phyloP scores from a whole-genome alignment of 1,140 invertebrate genomes.

The Ylistrum balloti region DNA sequence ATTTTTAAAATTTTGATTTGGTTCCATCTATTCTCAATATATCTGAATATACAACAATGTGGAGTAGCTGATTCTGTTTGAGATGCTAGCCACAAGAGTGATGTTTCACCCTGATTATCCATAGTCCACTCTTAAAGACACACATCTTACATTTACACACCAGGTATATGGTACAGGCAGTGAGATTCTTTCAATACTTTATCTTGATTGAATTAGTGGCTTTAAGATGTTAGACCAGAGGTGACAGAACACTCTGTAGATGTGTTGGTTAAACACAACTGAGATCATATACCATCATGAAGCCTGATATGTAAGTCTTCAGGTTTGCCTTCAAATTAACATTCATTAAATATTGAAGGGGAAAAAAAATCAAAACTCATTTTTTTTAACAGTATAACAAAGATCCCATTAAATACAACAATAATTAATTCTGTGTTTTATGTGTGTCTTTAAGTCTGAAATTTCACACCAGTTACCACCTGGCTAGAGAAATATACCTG shows the following conservation, averaged over 20 bases:
- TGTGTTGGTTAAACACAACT: no score
- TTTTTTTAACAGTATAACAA: neutral
- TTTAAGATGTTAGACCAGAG: no score
- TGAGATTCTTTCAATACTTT: no score
- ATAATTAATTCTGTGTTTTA: neutral
- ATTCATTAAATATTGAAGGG: neutral
- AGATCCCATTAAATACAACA: neutral
- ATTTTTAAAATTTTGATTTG: no score
- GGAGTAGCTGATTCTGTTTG: neutral
- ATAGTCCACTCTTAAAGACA: neutral
- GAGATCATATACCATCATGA: neutral
- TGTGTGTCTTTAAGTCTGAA: neutral
- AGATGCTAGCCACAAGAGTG: slow-evolving; percentile 3
- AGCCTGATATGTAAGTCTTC: neutral
- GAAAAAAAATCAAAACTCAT: neutral
- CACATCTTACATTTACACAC: neutral
- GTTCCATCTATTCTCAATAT: neutral
- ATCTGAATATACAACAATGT: neutral
- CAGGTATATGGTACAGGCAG: no score
- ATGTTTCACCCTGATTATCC: slow-evolving; percentile 7
- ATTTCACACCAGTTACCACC: neutral
- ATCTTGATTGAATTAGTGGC: no score
- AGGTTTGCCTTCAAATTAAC: no score
- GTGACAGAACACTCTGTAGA: no score
- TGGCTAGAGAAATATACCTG: neutral